Percentiles rank a stretch among this genome's conserved stretches.
Conservation (phyloP, 2,888 invertebrate genomes). For the Drosophila nr. perissopoda region DNA sequence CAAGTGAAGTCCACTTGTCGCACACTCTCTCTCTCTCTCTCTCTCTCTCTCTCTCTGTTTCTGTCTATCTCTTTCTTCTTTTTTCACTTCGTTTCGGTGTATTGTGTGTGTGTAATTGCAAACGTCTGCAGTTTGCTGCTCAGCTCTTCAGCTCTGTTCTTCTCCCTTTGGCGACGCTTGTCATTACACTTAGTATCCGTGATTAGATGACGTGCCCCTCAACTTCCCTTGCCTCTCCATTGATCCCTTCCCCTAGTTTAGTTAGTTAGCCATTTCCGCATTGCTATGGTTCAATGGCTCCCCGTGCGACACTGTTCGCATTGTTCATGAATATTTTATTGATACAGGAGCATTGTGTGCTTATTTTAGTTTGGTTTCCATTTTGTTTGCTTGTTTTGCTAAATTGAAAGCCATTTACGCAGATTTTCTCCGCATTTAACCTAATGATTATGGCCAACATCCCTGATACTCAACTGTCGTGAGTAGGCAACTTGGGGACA, state of each 20-base stretch:
- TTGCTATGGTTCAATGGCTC: conserved; percentile 42
- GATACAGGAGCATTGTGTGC: conserved; percentile 51
- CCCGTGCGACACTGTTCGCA: conserved; percentile 45
- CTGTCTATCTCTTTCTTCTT: conserved; percentile 1
- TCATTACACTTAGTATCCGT: conserved; percentile 76
- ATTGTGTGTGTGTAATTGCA: conserved; percentile 62
- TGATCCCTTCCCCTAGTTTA: not conserved
- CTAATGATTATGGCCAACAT: conserved; percentile 39
- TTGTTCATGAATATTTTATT: conserved; percentile 77
- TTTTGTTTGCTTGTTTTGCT: conserved; percentile 39
- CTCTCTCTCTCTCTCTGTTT: not conserved
- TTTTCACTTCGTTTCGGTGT: conserved; percentile 17
- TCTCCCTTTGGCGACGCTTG: conserved; percentile 41
- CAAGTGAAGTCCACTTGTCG: conserved; percentile 59
- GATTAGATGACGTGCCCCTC: conserved; percentile 63
- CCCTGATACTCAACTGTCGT: conserved; percentile 4
- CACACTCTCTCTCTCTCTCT: conserved; percentile 4
- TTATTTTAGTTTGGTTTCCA: conserved; percentile 46
- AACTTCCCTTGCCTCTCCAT: not conserved
- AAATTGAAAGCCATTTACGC: conserved; percentile 59
- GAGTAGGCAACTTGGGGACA: not conserved
- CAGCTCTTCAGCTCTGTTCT: conserved; percentile 49
- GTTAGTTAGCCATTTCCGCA: conserved; percentile 44
- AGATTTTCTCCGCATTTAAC: conserved; percentile 47
- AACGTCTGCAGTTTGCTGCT: conserved; percentile 74